Evolutionary conservation across 2,113 vertebrate species (phyloP).

Genomic region (Heterocephalus glaber): DNA sequence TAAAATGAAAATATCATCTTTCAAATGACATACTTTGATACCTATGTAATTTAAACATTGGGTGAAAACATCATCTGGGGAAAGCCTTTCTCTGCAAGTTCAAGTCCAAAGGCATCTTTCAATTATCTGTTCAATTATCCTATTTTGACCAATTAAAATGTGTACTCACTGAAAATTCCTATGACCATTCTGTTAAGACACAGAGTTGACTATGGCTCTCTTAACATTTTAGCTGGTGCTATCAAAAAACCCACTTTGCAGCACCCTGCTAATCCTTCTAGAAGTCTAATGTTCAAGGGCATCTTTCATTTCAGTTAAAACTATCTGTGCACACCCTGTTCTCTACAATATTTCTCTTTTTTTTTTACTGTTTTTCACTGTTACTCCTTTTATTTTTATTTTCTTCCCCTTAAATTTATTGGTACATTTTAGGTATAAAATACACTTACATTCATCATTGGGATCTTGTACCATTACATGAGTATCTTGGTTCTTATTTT

Average conservation of each 20-base stretch:
- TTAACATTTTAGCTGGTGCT: background rate
- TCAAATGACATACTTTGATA: constrained; percentile 61
- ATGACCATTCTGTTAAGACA: background rate
- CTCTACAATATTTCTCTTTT: background rate
- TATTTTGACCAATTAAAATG: background rate
- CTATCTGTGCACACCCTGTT: background rate
- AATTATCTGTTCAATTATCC: background rate
- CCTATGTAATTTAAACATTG: constrained; percentile 19
- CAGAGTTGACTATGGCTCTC: background rate
- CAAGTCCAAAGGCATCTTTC: constrained; percentile 2
- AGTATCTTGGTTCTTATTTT: too few species aligned
- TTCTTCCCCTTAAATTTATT: too few species aligned
- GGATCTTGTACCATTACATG: too few species aligned
- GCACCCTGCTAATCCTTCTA: background rate
- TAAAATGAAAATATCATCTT: constrained; percentile 55
- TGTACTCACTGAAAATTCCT: background rate
- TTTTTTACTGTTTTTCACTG: too few species aligned
- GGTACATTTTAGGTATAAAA: too few species aligned
- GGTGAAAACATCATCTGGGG: constrained; percentile 25
- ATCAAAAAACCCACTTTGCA: background rate
- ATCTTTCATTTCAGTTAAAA: background rate
- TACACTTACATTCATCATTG: too few species aligned
- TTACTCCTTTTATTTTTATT: too few species aligned
- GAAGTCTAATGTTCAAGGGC: background rate
- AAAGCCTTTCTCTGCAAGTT: constrained; percentile 19